Evolutionary conservation across 1,140 invertebrate species (phyloP).

Genomic region (Goniozus legneri): DNA sequence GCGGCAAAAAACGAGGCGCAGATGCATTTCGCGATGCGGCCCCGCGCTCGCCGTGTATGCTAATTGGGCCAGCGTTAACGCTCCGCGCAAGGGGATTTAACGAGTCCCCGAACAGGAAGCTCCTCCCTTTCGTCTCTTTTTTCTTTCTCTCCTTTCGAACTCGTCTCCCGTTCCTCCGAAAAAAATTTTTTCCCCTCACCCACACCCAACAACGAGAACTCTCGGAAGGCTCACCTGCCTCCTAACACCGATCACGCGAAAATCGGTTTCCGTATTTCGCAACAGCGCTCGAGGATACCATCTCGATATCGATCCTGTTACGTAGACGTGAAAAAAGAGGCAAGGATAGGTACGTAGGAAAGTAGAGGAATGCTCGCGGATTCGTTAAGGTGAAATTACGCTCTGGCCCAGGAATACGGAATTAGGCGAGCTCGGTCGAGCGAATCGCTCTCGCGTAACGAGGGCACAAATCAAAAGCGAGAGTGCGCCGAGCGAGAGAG

Average conservation of each 20-base stretch:
- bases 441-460: conserved; percentile 27
- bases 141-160: conserved; percentile 5
- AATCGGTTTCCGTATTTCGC: neutral
- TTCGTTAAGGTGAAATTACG: conserved; percentile 40
- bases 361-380: conserved; percentile 24
- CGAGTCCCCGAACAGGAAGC: conserved; percentile 42
- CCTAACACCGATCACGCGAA: no score
- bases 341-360: no score
- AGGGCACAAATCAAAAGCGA: conserved; percentile 44
- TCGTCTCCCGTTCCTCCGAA: conserved; percentile 20
- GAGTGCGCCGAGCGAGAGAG: conserved; percentile 10
- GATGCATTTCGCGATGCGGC: conserved; percentile 48
- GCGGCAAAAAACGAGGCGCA: conserved; percentile 27
- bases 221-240: no score
- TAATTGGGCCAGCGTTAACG: conserved; percentile 51
- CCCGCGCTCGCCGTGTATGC: conserved; percentile 40
- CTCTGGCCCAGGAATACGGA: conserved; percentile 39
- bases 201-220: no score
- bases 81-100: conserved; percentile 37
- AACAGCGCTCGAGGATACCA: no score
- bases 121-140: conserved; percentile 14
- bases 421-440: conserved; percentile 30
- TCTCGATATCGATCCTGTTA: no score
- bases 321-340: no score
- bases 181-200: no score